Percentiles rank a stretch among this genome's conserved stretches.
Evolutionary conservation across 2,797 vertebrate genomes (phyloP).

Genomic region (Neopelma chrysocephalum): DNA sequence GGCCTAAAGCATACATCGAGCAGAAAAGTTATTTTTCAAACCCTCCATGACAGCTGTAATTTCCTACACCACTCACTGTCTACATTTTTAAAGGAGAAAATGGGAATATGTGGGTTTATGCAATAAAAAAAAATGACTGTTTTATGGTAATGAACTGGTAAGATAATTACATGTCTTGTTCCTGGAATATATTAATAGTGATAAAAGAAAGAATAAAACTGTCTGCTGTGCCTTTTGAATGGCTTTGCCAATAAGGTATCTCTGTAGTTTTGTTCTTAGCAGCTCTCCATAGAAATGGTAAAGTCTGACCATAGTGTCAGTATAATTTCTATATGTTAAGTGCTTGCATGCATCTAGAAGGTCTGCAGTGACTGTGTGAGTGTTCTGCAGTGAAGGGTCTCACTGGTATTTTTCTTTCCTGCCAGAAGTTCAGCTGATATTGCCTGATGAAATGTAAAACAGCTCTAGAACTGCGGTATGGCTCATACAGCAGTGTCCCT

Average conservation of each 20-base stretch:
- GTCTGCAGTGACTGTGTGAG: background rate
- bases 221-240: background rate
- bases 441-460: background rate
- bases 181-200: slow-evolving; percentile 6
- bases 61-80: background rate
- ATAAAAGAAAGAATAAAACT: background rate
- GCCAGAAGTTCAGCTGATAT: background rate
- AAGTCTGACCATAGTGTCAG: background rate
- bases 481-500: background rate
- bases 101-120: background rate
- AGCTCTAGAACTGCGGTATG: background rate
- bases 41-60: slow-evolving; percentile 9
- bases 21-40: slow-evolving; percentile 38
- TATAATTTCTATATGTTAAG: background rate
- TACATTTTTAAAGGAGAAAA: slow-evolving; percentile 3
- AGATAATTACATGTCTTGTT: background rate
- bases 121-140: background rate
- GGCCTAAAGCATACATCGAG: slow-evolving; percentile 19
- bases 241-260: background rate
- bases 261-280: background rate
- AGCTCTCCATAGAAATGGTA: background rate
- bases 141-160: background rate
- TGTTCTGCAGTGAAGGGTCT: background rate
- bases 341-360: background rate
- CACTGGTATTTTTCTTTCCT: background rate